phyloP scores from a whole-genome alignment of 92 coral and sea anemone species.

The Paramuricea clavata region DNA sequence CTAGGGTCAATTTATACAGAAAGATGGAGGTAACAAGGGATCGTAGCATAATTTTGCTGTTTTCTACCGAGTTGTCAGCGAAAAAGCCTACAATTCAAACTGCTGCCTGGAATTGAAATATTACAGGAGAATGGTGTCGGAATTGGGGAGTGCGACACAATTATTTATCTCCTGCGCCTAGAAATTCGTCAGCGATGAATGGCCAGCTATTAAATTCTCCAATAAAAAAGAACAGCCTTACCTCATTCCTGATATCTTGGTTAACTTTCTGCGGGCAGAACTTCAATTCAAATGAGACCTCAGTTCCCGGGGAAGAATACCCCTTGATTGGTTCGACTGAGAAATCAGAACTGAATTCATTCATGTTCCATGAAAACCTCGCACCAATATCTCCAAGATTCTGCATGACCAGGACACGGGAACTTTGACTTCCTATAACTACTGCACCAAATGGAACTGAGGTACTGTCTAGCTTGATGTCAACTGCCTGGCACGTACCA shows the following conservation, averaged over 20 bases:
- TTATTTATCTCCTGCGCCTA: too few relatives aligned
- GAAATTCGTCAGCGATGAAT: too few relatives aligned
- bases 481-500: constrained; percentile 95
- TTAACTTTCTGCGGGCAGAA: constrained; percentile 89
- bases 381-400: constrained; percentile 98
- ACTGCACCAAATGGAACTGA: constrained; percentile 99
- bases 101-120: too few relatives aligned
- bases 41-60: too few relatives aligned
- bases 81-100: too few relatives aligned
- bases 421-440: constrained; percentile 91
- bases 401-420: constrained; percentile 91
- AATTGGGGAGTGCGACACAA: too few relatives aligned
- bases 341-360: constrained; percentile 86
- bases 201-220: too few relatives aligned
- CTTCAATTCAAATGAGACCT: constrained; percentile 86
- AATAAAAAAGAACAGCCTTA: constrained; percentile 27
- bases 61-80: too few relatives aligned
- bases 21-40: too few relatives aligned
- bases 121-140: too few relatives aligned
- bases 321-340: constrained; percentile 89
- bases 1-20: too few relatives aligned
- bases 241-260: constrained; percentile 96
- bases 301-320: constrained; percentile 94
- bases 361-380: constrained; percentile 91
- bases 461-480: constrained; percentile 86